A percentile compares a stretch with the other conserved stretches of the same genome.
These are phyloP conservation scores for Sweltsa coloradensis DNA, from an alignment of 1,140 invertebrate genomes.

Conservation along the genomic window DNA sequence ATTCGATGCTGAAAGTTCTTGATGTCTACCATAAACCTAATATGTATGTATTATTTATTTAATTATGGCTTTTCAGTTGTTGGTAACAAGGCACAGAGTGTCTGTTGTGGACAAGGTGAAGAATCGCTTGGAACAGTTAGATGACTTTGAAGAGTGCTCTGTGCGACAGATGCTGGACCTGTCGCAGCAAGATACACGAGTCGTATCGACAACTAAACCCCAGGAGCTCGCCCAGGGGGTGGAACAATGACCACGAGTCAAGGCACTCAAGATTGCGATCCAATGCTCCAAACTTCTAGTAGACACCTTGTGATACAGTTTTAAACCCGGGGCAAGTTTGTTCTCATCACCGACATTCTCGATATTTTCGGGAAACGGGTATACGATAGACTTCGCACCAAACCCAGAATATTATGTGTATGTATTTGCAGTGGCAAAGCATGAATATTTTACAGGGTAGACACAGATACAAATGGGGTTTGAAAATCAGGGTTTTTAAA, in stretches of 20 bases:
- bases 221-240: conserved; percentile 76
- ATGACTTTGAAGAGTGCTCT: conserved; percentile 86
- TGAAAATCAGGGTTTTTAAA: too few relatives aligned
- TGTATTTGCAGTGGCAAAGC: too few relatives aligned
- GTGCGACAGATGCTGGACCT: conserved; percentile 80
- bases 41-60: too few relatives aligned
- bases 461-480: too few relatives aligned
- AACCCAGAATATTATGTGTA: conserved; percentile 55
- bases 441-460: too few relatives aligned
- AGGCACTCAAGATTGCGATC: conserved; percentile 91
- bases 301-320: conserved; percentile 81
- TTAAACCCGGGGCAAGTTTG: conserved; percentile 97
- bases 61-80: too few relatives aligned
- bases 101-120: conserved; percentile 80
- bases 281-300: conserved; percentile 86
- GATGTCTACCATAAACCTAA: too few relatives aligned
- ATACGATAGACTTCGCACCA: conserved; percentile 71
- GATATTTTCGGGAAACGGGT: conserved; percentile 92
- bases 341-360: conserved; percentile 88
- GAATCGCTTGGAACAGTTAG: conserved; percentile 82
- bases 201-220: conserved; percentile 77
- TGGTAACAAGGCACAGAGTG: conserved; percentile 65
- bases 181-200: conserved; percentile 79
- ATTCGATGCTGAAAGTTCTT: too few relatives aligned
- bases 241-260: conserved; percentile 91